phyloP scores from a whole-genome alignment of 2,113 vertebrate species.

The Eclectus roratus region DNA sequence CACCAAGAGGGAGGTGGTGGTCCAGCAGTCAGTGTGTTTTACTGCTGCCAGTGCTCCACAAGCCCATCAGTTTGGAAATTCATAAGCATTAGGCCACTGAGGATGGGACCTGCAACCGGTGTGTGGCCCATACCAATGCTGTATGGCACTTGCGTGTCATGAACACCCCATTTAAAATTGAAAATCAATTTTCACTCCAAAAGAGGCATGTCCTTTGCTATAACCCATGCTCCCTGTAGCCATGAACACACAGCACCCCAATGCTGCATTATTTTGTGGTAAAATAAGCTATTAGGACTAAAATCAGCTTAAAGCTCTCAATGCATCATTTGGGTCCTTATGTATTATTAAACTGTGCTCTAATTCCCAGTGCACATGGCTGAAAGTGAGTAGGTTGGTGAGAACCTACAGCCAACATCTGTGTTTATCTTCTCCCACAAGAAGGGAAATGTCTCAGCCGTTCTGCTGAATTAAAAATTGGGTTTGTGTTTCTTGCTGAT shows the following conservation, averaged over 20 bases:
- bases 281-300: neutral
- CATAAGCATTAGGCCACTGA: neutral
- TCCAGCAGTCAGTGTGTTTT: neutral
- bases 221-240: neutral
- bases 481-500: neutral
- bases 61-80: neutral
- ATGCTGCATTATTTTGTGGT: neutral
- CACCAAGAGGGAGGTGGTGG: conserved; percentile 14
- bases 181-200: neutral
- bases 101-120: neutral
- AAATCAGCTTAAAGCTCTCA: neutral
- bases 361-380: neutral
- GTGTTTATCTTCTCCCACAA: neutral
- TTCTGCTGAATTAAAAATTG: neutral
- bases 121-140: neutral
- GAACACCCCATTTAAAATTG: neutral
- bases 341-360: neutral
- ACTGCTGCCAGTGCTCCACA: fast-evolving
- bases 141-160: neutral
- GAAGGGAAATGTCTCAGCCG: neutral
- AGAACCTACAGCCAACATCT: neutral
- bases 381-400: neutral
- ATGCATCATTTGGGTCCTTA: neutral
- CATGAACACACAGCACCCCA: neutral
- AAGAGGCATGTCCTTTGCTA: neutral